These are phyloP conservation scores for Hypomesus transpacificus DNA, from an alignment of 2,113 vertebrate species.

Conservation along the genomic window DNA sequence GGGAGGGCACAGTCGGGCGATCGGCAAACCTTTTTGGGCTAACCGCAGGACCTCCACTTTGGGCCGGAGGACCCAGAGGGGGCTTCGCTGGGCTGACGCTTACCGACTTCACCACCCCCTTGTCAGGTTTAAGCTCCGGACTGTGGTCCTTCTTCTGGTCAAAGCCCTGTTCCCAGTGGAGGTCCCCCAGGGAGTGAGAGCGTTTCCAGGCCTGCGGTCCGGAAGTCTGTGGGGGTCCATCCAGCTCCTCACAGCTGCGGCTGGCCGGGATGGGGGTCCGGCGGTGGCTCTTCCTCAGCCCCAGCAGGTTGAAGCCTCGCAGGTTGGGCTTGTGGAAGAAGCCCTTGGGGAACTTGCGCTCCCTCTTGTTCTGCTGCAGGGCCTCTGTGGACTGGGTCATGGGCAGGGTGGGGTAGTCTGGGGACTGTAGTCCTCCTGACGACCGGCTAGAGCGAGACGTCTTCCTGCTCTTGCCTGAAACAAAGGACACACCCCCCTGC, in stretches of 20 bases:
- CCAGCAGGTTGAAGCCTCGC: slow-evolving; percentile 59
- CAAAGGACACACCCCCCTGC: slow-evolving; percentile 39
- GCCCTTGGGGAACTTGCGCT: slow-evolving; percentile 58
- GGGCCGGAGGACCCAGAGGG: slow-evolving; percentile 14
- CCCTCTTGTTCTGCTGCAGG: slow-evolving; percentile 71
- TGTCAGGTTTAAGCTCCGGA: slow-evolving; percentile 31
- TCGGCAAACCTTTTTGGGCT: slow-evolving; percentile 45
- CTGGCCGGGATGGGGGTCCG: slow-evolving; percentile 75
- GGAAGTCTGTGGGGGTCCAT: slow-evolving; percentile 56
- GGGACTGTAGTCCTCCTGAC: slow-evolving; percentile 73
- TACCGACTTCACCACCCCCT: slow-evolving; percentile 45
- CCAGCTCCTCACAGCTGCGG: slow-evolving; percentile 87
- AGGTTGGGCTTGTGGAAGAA: slow-evolving; percentile 63
- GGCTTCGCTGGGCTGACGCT: slow-evolving; percentile 29
- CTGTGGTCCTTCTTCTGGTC: slow-evolving; percentile 55
- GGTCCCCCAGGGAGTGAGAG: slow-evolving; percentile 89
- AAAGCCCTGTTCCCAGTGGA: slow-evolving; percentile 72
- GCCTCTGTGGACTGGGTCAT: slow-evolving; percentile 74
- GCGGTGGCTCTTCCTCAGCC: slow-evolving; percentile 73
- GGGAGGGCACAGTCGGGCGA: slow-evolving; percentile 57
- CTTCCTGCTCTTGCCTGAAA: slow-evolving; percentile 86
- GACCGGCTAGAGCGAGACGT: slow-evolving; percentile 72
- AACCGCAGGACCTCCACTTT: slow-evolving; percentile 18
- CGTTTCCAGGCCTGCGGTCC: slow-evolving; percentile 77
- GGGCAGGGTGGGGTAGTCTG: slow-evolving; percentile 80